Base-by-base conservation (phyloP, 2,113 vertebrate species). In the Brachypteracias leptosomus region DNA sequence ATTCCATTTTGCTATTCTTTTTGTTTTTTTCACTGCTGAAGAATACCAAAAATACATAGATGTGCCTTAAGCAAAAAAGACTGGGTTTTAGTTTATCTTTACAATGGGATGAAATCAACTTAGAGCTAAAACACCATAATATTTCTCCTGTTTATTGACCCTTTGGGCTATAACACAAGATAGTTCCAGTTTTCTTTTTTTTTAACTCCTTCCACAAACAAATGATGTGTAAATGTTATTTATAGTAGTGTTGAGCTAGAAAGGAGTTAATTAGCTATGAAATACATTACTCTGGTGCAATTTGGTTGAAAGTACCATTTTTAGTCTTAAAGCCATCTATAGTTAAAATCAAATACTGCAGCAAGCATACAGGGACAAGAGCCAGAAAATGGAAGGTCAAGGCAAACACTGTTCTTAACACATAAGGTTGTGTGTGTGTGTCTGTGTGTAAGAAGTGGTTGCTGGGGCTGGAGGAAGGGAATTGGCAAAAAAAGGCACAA, bases 21-120 rank as follows among this genome's bases (percentile, higher is more conserved):
- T 97, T 77, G 93, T 54, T 71, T 92, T 97, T 97, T 94, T 36
- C 94, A 98, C 58, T 93, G 95, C 86, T 80, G 97, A 98, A 98
- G 94, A 97, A 98, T 97, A 97, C 93, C 91, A 97, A 98, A 97
- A 96, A 93, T 97, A 98, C 98, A 98, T 93, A 94, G 95, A 97
- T 98, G 96, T 97, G 95, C 93, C 96, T 78, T 97, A 97, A 97
- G 97, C 97, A 97, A 97, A 57, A 92, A 92, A 63, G 86, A 82
- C 61, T 85, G 78, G 78, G 62, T 86, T 98, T 97, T 88, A 96
- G 63, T 95, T 97, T 95, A 95, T 95, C 88, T 97, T 98, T 97
- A 97, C 98, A 97, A 90, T 95, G 95, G 96, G 96, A 97, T 96
- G 92, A 97, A 97, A 95, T 86, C 78, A 92, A 93, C 81, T 91